Percentiles rank a stretch among this genome's conserved stretches.
Evolutionary conservation across 2,113 vertebrate genomes (phyloP).

Genomic region (Centropus bengalensis): DNA sequence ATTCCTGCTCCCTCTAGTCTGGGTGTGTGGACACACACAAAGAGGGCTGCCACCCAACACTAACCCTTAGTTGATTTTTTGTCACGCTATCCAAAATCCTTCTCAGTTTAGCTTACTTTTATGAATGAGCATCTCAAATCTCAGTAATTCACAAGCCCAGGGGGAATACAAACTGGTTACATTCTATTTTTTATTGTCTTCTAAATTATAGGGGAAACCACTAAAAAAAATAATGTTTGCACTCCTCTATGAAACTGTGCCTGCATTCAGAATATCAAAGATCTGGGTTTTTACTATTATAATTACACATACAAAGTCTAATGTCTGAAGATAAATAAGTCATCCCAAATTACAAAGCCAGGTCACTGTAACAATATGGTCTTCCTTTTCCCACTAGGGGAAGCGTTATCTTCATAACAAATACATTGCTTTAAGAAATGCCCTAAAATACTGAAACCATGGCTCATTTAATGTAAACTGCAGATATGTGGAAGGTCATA

Average conservation of each 20-base stretch:
- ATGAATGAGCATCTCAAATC: background rate
- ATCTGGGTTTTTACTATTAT: background rate
- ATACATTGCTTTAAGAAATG: background rate
- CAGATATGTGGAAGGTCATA: background rate
- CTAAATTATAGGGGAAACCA: background rate
- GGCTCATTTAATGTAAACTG: background rate
- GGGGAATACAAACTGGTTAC: background rate
- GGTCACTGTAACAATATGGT: background rate
- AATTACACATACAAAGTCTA: background rate
- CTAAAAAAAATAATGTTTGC: background rate
- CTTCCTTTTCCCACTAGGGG: slow-evolving; percentile 29
- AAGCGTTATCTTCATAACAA: slow-evolving; percentile 37
- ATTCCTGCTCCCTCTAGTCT: background rate
- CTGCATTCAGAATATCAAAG: background rate
- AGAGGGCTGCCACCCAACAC: background rate
- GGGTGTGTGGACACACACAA: accelerated
- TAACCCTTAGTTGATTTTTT: background rate
- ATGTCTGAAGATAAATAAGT: background rate
- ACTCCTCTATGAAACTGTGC: background rate
- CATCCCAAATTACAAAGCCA: slow-evolving; percentile 33
- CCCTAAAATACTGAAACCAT: background rate
- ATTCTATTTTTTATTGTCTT: background rate
- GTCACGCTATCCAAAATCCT: background rate
- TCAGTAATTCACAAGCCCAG: background rate
- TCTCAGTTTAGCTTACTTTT: background rate